Base-by-base conservation (phyloP, 2,888 invertebrate genomes). In the Gisinianus flammeolus region DNA sequence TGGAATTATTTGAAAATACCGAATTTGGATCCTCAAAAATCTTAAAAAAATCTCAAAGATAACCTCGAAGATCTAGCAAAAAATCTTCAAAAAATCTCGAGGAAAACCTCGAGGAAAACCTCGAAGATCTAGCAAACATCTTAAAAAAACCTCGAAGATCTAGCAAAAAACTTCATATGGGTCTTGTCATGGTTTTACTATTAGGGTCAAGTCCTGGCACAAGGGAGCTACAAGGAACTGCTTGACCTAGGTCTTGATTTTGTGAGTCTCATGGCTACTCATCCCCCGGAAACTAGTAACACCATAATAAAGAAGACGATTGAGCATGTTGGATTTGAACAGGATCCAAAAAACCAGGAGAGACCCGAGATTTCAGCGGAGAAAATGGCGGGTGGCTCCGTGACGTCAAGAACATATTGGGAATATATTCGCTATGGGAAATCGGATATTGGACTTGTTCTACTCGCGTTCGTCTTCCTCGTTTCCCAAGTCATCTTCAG, bases 291-390 rank as follows among this genome's bases (percentile, higher is more conserved):
- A n/a, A n/a, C n/a, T 85, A 76, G 79, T 87, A 78, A 86, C 84
- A 69, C 86, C 83, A 86, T 16, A 28, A 28, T 12, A 28, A 19
- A 26, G 10, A 58, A 19, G 12, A 8, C 19, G 58, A 6, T 19
- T 19, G 3, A 72, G 28, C 8, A 56, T 44, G 44, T n/a, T 95
- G 19, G 94, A 94, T 83, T 95, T 95, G 16, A 44, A n/a, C 19
- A 5, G n/a, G 54, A 54, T 8, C 8, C 16, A n/a, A 54, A 54
- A 16, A 16, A 16, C 16, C 77, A 79, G 28, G 79, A 70, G n/a
- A 83, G 81, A 66, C 82, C 80, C 4, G 79, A 76, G 35, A 77
- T 71, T 4, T 75, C 81, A 68, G 81, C 68, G 0, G 84, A 84
- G 66, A 79, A 80, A 78, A 84, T 83, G 83, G 80, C 81, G 4